Percentiles rank a stretch among this genome's conserved stretches.
These are phyloP conservation scores for Apodemia hepburni DNA, from an alignment of 2,888 invertebrate species.

Conservation along the genomic window DNA sequence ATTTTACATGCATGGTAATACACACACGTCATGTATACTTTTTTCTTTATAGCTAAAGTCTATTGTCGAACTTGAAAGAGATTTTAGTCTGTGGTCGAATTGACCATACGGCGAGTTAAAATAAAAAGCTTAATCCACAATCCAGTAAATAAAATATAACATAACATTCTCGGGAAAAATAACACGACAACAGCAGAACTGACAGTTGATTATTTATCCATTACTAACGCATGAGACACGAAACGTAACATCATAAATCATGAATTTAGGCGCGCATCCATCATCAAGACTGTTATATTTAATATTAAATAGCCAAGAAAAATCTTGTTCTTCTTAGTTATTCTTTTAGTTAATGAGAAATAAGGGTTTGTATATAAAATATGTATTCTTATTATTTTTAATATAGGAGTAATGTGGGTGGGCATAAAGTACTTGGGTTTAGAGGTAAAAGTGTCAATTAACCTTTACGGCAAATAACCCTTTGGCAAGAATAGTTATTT, in stretches of 20 bases:
- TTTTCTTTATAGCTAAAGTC: no score
- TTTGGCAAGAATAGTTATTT: no score
- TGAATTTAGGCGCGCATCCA: constrained; percentile 5
- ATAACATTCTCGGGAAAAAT: neutral
- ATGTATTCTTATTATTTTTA: neutral
- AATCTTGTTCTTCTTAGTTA: neutral
- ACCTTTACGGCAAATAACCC: no score
- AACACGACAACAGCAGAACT: neutral
- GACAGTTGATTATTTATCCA: constrained; percentile 14
- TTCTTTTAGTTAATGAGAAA: neutral
- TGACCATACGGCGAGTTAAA: no score
- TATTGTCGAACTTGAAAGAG: no score
- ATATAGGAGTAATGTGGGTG: no score
- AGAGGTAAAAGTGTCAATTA: no score
- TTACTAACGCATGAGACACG: constrained; percentile 8
- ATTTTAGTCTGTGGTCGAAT: no score
- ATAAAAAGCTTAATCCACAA: neutral
- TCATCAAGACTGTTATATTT: neutral
- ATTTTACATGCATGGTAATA: no score
- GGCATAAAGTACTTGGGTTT: no score
- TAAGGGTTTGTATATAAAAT: neutral
- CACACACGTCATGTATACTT: no score
- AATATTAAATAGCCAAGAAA: constrained; percentile 11
- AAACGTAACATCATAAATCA: constrained; percentile 6
- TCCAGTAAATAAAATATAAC: neutral